A percentile compares a stretch with the other conserved stretches of the same genome.
These are phyloP conservation scores for Nesoenas mayeri DNA, from an alignment of 2,113 vertebrate genomes.

Conservation along the genomic window DNA sequence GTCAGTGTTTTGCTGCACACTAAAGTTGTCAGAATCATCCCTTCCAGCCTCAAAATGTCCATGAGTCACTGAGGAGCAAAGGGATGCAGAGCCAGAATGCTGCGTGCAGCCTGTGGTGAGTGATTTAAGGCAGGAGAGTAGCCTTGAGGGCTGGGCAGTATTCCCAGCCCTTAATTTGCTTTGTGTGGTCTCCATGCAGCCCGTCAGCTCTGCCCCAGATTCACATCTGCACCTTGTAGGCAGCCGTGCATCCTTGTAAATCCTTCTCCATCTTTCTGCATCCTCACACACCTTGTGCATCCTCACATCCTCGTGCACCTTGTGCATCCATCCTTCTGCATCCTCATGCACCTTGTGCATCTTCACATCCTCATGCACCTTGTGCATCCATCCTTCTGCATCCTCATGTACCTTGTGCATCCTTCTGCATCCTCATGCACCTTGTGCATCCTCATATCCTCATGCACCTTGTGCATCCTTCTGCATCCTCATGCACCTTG, in stretches of 20 bases:
- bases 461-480: background rate
- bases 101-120: background rate
- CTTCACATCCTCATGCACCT: background rate
- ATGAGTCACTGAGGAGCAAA: background rate
- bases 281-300: background rate
- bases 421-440: background rate
- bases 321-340: background rate
- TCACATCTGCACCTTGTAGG: rapidly evolving
- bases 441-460: background rate
- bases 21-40: background rate
- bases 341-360: too few relatives aligned
- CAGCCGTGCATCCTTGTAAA: background rate
- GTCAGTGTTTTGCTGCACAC: background rate
- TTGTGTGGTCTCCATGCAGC: rapidly evolving
- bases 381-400: too few relatives aligned
- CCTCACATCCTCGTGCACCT: background rate
- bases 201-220: background rate
- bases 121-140: background rate
- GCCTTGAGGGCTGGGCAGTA: background rate
- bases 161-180: background rate
- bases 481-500: background rate
- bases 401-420: too few relatives aligned
- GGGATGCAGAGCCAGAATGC: background rate
- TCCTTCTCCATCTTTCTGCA: too few relatives aligned
- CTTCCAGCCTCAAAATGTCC: background rate